Evolutionary conservation across 64 coral and sea anemone species (phyloP).

Genomic region (Stylophora pistillata): DNA sequence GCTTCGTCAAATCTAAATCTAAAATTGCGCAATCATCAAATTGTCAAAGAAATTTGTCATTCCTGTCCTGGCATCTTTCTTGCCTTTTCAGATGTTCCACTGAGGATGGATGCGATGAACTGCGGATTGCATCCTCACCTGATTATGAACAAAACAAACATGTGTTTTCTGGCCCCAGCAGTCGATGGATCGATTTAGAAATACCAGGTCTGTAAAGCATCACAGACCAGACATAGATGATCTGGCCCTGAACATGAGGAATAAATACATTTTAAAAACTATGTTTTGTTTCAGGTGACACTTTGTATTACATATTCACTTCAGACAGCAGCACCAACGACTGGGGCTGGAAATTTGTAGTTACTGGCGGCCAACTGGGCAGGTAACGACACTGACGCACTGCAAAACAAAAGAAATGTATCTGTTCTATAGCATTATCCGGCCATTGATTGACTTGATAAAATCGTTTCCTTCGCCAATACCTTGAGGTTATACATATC

Average conservation of each 20-base stretch:
- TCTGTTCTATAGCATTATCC: too few relatives aligned
- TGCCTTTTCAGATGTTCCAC: conserved; percentile 75
- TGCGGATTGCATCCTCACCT: conserved; percentile 76
- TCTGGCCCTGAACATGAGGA: too few relatives aligned
- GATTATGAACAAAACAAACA: conserved; percentile 92
- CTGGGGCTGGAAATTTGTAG: conserved; percentile 99
- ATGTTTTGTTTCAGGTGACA: conserved; percentile 64
- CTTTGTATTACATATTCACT: conserved; percentile 81
- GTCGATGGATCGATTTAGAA: conserved; percentile 93
- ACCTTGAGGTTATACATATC: not conserved
- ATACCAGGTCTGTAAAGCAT: conserved; percentile 76
- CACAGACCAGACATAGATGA: too few relatives aligned
- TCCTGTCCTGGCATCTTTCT: not conserved
- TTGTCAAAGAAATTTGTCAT: too few relatives aligned
- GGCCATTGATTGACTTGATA: too few relatives aligned
- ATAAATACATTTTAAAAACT: too few relatives aligned
- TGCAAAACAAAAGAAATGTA: not conserved
- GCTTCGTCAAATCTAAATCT: too few relatives aligned
- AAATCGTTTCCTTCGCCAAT: too few relatives aligned
- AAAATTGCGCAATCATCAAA: too few relatives aligned
- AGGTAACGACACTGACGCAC: conserved; percentile 41
- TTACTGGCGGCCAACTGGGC: conserved; percentile 94
- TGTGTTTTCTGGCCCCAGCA: conserved; percentile 82
- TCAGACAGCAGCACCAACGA: conserved; percentile 96
- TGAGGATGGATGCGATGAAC: conserved; percentile 93